These are phyloP conservation scores for Cheilosia vulpina DNA, from an alignment of 2,888 invertebrate species.

Conservation along the genomic window DNA sequence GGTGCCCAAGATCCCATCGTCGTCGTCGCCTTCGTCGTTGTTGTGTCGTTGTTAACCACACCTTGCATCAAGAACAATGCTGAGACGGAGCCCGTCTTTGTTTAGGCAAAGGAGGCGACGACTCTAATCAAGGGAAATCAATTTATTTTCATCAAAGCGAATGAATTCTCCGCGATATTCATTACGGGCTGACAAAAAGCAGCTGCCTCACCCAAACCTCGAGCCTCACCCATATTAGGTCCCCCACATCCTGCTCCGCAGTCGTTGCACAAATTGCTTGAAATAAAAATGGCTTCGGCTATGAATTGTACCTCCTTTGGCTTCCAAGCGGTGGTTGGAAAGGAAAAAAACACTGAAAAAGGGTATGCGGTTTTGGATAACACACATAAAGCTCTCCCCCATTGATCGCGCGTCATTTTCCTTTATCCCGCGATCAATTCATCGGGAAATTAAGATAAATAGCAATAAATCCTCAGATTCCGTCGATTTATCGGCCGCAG, in stretches of 20 bases:
- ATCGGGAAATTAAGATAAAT: constrained; percentile 42
- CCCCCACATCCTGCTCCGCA: constrained; percentile 36
- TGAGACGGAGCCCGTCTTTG: constrained; percentile 47
- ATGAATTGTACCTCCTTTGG: constrained; percentile 34
- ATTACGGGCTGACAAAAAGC: constrained; percentile 16
- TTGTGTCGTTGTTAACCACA: constrained; percentile 56
- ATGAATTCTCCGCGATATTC: constrained; percentile 12
- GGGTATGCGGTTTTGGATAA: constrained; percentile 23
- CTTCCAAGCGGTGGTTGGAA: background rate
- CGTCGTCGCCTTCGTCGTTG: constrained; percentile 1
- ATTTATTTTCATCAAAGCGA: constrained; percentile 60
- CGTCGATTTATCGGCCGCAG: constrained; percentile 54
- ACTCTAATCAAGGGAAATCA: constrained; percentile 68
- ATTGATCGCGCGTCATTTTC: constrained; percentile 36
- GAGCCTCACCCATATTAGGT: constrained; percentile 54
- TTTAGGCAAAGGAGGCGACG: constrained; percentile 44
- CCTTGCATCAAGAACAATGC: constrained; percentile 57
- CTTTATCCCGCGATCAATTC: constrained; percentile 51
- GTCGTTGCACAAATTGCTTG: constrained; percentile 48
- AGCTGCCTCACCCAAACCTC: background rate
- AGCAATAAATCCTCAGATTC: constrained; percentile 58
- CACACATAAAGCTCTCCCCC: too few species aligned
- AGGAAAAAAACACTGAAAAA: background rate
- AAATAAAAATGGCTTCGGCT: constrained; percentile 13
- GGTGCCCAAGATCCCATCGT: constrained; percentile 4